Percentiles rank a stretch among this genome's conserved stretches.
Evolutionary conservation across 1,140 invertebrate genomes (phyloP).

Genomic region (Asbolus verrucosus): DNA sequence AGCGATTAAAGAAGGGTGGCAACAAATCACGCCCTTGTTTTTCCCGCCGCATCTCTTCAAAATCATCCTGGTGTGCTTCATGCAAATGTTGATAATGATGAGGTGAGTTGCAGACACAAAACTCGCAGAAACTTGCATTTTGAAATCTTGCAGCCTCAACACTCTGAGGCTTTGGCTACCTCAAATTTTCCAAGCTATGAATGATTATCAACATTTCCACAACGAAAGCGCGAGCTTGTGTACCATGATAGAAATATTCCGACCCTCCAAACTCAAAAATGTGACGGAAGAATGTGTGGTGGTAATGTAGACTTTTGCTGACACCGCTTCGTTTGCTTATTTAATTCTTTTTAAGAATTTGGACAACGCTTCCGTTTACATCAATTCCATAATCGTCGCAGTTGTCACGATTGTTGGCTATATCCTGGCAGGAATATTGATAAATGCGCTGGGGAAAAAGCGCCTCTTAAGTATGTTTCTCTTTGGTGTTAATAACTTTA

Average conservation of each 20-base stretch:
- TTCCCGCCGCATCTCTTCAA: conserved; percentile 50
- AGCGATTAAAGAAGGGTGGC: conserved; percentile 51
- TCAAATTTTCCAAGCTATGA: conserved; percentile 71
- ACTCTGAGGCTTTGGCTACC: conserved; percentile 73
- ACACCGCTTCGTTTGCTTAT: not conserved
- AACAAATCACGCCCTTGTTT: conserved; percentile 54
- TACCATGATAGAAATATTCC: conserved; percentile 52
- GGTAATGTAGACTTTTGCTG: conserved; percentile 5
- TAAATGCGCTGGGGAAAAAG: conserved; percentile 64
- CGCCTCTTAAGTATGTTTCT: conserved; percentile 51
- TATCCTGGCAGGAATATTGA: conserved; percentile 63
- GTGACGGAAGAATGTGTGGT: conserved; percentile 35
- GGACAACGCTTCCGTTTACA: conserved; percentile 50
- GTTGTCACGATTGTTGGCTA: conserved; percentile 64
- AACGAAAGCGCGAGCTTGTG: conserved; percentile 50
- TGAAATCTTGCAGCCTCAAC: conserved; percentile 64
- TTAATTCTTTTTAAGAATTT: conserved; percentile 50
- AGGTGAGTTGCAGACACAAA: conserved; percentile 44
- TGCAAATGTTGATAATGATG: conserved; percentile 54
- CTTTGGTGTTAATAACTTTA: not conserved
- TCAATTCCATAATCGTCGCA: conserved; percentile 64
- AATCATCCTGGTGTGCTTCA: conserved; percentile 52
- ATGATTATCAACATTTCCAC: conserved; percentile 56
- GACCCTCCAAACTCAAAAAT: conserved; percentile 36
- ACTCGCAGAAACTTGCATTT: conserved; percentile 1